A percentile compares a stretch with the other conserved stretches of the same genome.
These are phyloP conservation scores for Apostichopus leukothele DNA, from an alignment of 53 echinoderm and acorn worm species.

Conservation along the genomic window DNA sequence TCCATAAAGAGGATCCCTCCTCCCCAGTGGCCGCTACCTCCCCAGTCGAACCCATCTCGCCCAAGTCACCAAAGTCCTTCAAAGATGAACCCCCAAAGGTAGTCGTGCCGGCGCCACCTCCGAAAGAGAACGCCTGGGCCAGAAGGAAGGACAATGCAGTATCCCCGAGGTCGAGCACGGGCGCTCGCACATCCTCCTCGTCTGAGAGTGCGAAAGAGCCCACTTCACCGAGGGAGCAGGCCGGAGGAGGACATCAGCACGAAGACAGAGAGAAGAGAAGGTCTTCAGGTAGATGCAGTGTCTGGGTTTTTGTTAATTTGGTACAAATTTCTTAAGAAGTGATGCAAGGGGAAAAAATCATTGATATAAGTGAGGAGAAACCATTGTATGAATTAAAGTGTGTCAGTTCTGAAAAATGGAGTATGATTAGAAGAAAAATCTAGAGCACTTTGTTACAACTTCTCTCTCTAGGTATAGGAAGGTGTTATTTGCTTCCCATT, in stretches of 20 bases:
- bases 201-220: conserved; percentile 24
- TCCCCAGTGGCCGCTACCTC: conserved; percentile 67
- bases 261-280: conserved; percentile 40
- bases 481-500: too few species aligned
- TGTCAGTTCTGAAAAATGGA: too few species aligned
- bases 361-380: not conserved
- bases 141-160: conserved; percentile 73
- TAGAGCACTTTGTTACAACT: too few species aligned
- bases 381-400: too few species aligned
- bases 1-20: conserved; percentile 77
- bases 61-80: conserved; percentile 68
- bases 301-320: too few species aligned
- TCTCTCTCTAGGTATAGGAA: too few species aligned
- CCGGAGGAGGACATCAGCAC: conserved; percentile 29
- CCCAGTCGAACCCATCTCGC: conserved; percentile 70
- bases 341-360: not conserved
- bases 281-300: conserved; percentile 16
- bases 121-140: conserved; percentile 98
- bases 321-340: too few species aligned
- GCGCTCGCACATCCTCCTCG: conserved; percentile 26
- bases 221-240: conserved; percentile 19
- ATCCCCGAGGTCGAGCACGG: conserved; percentile 54
- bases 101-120: conserved; percentile 89
- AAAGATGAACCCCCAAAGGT: conserved; percentile 47
- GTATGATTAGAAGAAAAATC: too few species aligned